These are phyloP conservation scores for Drosophila burlai DNA, from an alignment of 1,140 invertebrate genomes.

Conservation along the genomic window DNA sequence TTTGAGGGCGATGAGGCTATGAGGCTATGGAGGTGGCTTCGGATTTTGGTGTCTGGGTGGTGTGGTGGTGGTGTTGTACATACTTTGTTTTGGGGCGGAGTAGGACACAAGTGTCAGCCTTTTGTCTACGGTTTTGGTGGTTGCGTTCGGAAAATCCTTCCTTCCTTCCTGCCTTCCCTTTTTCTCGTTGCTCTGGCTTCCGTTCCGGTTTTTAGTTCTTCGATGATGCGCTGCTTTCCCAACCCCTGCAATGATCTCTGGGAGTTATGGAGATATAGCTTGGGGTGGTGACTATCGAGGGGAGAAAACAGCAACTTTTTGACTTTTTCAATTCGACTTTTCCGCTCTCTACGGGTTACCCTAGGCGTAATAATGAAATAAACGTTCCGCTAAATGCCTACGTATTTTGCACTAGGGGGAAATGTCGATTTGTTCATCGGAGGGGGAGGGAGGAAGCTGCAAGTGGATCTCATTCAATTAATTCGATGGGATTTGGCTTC, in stretches of 20 bases:
- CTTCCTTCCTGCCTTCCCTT: constrained; percentile 52
- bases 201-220: constrained; percentile 73
- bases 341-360: constrained; percentile 37
- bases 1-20: constrained; percentile 59
- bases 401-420: constrained; percentile 62
- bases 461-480: constrained; percentile 57
- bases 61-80: constrained; percentile 3
- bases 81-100: constrained; percentile 13
- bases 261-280: background rate
- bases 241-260: constrained; percentile 48
- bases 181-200: constrained; percentile 42
- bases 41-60: background rate
- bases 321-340: constrained; percentile 82
- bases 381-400: constrained; percentile 83
- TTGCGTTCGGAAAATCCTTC: constrained; percentile 50
- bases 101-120: constrained; percentile 65
- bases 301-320: constrained; percentile 57
- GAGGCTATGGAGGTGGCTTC: background rate
- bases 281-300: constrained; percentile 5
- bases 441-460: constrained; percentile 1
- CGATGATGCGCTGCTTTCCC: constrained; percentile 32
- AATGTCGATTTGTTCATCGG: background rate
- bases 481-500: constrained; percentile 65
- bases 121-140: constrained; percentile 58
- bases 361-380: constrained; percentile 84